Percentiles rank a stretch among this genome's conserved stretches.
phyloP scores from a whole-genome alignment of 2,888 invertebrate genomes.

The Fissipunctia ypsillon region DNA sequence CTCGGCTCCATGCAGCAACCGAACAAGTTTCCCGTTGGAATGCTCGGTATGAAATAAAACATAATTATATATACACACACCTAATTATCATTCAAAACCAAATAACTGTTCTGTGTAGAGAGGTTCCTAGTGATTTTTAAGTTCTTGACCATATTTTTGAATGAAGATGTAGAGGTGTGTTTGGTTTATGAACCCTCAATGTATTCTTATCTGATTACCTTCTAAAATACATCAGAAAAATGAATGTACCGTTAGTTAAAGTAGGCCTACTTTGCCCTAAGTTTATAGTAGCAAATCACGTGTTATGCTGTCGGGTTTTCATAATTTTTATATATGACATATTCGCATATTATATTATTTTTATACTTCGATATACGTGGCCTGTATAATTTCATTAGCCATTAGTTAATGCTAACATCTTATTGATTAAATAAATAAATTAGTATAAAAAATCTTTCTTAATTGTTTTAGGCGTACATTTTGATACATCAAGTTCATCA shows the following conservation, averaged over 20 bases:
- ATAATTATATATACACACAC: too few relatives aligned
- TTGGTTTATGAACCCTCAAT: background rate
- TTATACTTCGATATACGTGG: background rate
- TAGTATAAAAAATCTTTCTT: background rate
- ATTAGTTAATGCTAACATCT: background rate
- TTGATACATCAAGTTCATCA: constrained; percentile 96
- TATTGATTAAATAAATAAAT: background rate
- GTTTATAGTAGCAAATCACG: background rate
- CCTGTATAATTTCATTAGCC: background rate
- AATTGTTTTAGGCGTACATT: constrained; percentile 94
- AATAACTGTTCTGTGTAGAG: background rate
- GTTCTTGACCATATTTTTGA: background rate
- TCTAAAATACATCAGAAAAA: background rate
- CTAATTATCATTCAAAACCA: too few relatives aligned
- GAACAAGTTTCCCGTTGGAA: constrained; percentile 96
- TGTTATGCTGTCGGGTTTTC: background rate
- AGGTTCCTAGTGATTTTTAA: background rate
- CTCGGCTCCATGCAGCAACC: constrained; percentile 94
- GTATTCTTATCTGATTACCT: background rate
- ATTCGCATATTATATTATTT: background rate
- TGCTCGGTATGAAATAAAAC: constrained; percentile 93
- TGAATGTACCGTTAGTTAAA: background rate
- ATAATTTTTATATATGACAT: background rate
- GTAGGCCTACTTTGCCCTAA: background rate
- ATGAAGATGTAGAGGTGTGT: background rate